These are phyloP conservation scores for Scrobipalpa costella DNA, from an alignment of 2,888 invertebrate species.

Conservation along the genomic window DNA sequence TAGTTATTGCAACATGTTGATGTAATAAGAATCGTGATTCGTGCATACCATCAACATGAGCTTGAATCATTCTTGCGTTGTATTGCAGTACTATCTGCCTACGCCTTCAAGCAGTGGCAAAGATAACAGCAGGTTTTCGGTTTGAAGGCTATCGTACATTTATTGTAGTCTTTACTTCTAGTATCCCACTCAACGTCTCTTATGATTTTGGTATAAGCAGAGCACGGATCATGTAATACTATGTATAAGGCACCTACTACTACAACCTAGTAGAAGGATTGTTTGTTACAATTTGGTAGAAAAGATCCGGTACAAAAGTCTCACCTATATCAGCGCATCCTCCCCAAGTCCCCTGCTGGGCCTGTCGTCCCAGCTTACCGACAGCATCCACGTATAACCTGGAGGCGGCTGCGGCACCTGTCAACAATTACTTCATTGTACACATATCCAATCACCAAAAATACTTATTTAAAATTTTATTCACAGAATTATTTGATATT, in stretches of 20 bases:
- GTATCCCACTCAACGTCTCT: too few relatives aligned
- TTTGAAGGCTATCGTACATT: too few relatives aligned
- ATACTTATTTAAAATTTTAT: too few relatives aligned
- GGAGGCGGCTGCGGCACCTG: constrained; percentile 94
- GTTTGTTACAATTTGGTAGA: too few relatives aligned
- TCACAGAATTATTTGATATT: too few relatives aligned
- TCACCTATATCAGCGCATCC: constrained; percentile 95
- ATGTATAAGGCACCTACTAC: not conserved
- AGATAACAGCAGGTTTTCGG: too few relatives aligned
- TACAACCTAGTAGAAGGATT: too few relatives aligned
- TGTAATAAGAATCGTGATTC: constrained; percentile 10
- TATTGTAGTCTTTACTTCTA: too few relatives aligned
- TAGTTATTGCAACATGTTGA: constrained; percentile 8
- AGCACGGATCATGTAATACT: not conserved
- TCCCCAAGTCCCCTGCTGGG: constrained; percentile 94
- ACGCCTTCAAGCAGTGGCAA: not conserved
- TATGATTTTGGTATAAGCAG: too few relatives aligned
- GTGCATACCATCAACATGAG: not conserved
- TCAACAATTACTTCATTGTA: constrained; percentile 37
- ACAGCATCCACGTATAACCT: constrained; percentile 93
- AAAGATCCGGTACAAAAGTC: constrained; percentile 37
- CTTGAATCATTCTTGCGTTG: not conserved
- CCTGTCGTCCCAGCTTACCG: constrained; percentile 92
- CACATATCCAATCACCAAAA: too few relatives aligned
- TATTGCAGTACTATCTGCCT: not conserved